Base-by-base conservation (phyloP, 2,888 invertebrate genomes). In the Hypsopygia costalis region DNA sequence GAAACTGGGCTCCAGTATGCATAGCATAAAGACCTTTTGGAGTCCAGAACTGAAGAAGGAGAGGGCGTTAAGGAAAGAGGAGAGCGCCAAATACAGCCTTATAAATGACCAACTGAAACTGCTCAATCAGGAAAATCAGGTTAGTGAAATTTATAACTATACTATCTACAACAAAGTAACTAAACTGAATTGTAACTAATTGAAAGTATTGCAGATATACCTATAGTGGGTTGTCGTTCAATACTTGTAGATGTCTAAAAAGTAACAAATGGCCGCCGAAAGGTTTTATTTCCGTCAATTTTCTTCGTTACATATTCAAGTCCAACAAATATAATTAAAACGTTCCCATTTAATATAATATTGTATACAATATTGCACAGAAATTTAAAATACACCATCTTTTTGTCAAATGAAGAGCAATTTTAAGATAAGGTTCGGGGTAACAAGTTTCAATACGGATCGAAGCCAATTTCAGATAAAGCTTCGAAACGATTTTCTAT, bases 21-120 rank as follows among this genome's bases (percentile, higher is more conserved):
- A 99, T 90, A 98, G 98, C 88, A 99, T 99, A 85, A 99, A 99
- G 91, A 99, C 98, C 41, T 99, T 99, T 89, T 99, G 99, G 99
- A 98, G 98, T 76, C 99, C 99, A 11, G 99, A 99, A 90, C 90
- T 99, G 80, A 99, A 99, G 90, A 98, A 98, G 87, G 99, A 99
- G 88, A 90, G 99, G 52, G 97, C 98, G 37, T 81, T 98, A 62
- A 91, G 99, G 58, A 99, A 99, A 78, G 99, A 99, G 83, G 99
- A 99, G 87, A 96, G 97, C 78, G 97, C 97, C 71, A 98, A 98
- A 86, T 98, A 97, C 91, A 95, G 96, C 82, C 93, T 98, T 78
- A 95, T 98, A 82, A 97, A 97, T 78, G 98, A 98, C 90, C 98
- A 98, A 88, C 92, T 98, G 58, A 98, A 97, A 86, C 91, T 98